Evolutionary conservation across 2,888 invertebrate genomes (phyloP).

Genomic region (Anodontia alba): DNA sequence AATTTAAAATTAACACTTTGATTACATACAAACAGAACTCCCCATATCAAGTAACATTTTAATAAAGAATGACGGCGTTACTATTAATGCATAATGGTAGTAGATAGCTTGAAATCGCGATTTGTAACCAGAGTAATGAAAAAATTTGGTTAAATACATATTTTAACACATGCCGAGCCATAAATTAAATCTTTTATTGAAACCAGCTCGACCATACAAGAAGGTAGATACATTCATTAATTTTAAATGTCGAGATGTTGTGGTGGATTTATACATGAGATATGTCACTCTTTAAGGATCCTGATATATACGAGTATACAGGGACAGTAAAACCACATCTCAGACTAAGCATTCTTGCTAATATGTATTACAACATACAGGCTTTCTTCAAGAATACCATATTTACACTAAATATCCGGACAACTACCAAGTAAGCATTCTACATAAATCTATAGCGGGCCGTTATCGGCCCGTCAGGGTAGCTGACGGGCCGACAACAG

Average conservation of each 20-base stretch:
- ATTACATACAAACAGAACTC: neutral
- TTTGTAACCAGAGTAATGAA: constrained; percentile 9
- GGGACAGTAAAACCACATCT: too few species aligned
- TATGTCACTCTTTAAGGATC: too few species aligned
- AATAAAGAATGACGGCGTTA: neutral
- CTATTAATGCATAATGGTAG: neutral
- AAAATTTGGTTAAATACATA: constrained; percentile 10
- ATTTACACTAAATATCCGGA: too few species aligned
- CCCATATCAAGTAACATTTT: neutral
- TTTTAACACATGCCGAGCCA: constrained; percentile 1
- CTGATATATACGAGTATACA: too few species aligned
- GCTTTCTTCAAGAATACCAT: too few species aligned
- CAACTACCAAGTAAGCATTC: too few species aligned
- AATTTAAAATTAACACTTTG: neutral
- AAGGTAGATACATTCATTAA: constrained; percentile 10
- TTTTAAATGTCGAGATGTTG: constrained; percentile 9
- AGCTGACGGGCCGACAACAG: too few species aligned
- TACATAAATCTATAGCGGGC: too few species aligned
- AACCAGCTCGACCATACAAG: neutral
- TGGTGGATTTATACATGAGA: too few species aligned
- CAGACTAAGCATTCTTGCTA: too few species aligned
- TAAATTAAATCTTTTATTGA: constrained; percentile 8
- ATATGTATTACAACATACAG: too few species aligned
- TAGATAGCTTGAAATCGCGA: neutral
- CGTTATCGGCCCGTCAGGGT: too few species aligned